Percentiles rank a stretch among this genome's conserved stretches.
Conservation (phyloP, 2,888 invertebrate genomes). For the Euspilapteryx auroguttella region DNA sequence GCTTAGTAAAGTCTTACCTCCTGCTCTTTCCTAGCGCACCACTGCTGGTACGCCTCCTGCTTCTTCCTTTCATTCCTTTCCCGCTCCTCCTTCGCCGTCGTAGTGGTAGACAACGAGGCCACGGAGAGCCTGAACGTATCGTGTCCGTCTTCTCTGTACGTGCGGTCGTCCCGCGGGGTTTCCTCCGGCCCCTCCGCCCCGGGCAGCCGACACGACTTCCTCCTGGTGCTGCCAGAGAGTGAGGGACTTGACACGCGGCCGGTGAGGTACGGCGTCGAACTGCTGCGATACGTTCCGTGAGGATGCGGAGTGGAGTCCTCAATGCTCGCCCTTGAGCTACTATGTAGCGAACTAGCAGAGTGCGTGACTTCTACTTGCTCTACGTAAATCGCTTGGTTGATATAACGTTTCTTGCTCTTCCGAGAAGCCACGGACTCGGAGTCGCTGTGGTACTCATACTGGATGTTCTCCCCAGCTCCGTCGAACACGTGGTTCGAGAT, state of each 20-base stretch:
- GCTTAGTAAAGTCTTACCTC: conserved; percentile 37
- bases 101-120: conserved; percentile 39
- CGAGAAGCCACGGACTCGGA: conserved; percentile 36
- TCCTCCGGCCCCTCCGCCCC: conserved; percentile 15
- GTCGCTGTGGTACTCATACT: conserved; percentile 43
- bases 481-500: conserved; percentile 40
- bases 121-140: conserved; percentile 49
- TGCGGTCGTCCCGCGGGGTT: conserved; percentile 28
- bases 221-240: conserved; percentile 29
- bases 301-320: conserved; percentile 47
- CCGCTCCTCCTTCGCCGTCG: conserved; percentile 45
- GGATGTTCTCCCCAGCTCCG: conserved; percentile 43
- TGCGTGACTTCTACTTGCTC: conserved; percentile 46
- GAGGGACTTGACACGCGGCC: conserved; percentile 26
- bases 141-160: conserved; percentile 36
- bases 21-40: conserved; percentile 43
- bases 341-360: conserved; percentile 37
- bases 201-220: conserved; percentile 38
- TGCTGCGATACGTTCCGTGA: conserved; percentile 39
- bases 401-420: conserved; percentile 50
- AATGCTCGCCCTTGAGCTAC: conserved; percentile 17
- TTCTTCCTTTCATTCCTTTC: conserved; percentile 36
- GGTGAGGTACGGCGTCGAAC: conserved; percentile 41
- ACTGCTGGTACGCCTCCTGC: conserved; percentile 39
- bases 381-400: conserved; percentile 64